Percentiles rank a stretch among this genome's conserved stretches.
Conservation (phyloP, 1,140 invertebrate genomes). For the Zophobas morio region DNA sequence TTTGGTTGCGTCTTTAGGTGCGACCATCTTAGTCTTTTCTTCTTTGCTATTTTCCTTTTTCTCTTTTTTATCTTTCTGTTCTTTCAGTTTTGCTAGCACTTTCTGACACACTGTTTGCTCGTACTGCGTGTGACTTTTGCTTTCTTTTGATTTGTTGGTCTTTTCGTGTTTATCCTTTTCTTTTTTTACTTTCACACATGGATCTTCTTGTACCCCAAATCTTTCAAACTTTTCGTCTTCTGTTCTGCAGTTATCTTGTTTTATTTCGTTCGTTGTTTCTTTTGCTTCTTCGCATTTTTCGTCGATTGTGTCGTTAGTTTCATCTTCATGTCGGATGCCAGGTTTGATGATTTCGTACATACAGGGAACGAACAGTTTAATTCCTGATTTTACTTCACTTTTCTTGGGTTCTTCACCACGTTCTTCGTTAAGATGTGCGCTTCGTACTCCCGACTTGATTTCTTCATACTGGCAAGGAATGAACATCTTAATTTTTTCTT, state of each 20-base stretch:
- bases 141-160: not conserved
- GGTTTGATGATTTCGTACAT: not conserved
- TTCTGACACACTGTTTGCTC: not conserved
- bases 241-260: not conserved
- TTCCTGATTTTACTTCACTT: not conserved
- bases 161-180: not conserved
- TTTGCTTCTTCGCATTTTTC: slow-evolving; percentile 1
- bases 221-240: not conserved
- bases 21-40: not conserved
- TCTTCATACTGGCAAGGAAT: slow-evolving; percentile 23
- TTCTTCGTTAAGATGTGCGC: not conserved
- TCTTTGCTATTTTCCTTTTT: not conserved
- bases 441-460: slow-evolving; percentile 2
- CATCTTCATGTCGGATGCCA: not conserved
- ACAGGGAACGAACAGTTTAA: not conserved
- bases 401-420: not conserved
- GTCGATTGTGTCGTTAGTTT: not conserved
- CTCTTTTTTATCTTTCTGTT: not conserved
- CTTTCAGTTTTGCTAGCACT: not conserved
- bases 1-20: not conserved
- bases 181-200: slow-evolving; percentile 5
- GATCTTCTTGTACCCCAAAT: slow-evolving; percentile 16
- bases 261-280: not conserved
- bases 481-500: not conserved
- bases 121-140: not conserved